Conservation (phyloP, 2,797 vertebrate species). For the Pteropus rufus region DNA sequence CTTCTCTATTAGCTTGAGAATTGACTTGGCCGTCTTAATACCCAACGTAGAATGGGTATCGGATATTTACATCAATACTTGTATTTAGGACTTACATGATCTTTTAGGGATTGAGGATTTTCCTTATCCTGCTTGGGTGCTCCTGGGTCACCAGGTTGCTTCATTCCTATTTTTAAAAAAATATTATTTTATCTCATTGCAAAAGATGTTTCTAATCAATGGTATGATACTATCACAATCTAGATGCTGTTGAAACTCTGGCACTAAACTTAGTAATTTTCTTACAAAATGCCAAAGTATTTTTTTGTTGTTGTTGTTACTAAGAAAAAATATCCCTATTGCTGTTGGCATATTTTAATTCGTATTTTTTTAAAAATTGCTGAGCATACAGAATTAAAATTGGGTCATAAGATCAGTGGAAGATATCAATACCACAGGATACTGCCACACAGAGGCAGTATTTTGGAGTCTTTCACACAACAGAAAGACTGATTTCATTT, state of each 20-base stretch:
- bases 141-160: not conserved
- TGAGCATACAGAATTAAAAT: not conserved
- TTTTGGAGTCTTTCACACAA: not conserved
- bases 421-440: not conserved
- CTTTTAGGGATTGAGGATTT: not conserved
- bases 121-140: not conserved
- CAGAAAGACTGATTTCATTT: not conserved
- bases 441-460: not conserved
- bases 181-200: not conserved
- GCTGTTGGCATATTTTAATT: not conserved
- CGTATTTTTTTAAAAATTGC: not conserved
- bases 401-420: not conserved
- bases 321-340: not conserved
- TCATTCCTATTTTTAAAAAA: not conserved
- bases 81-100: not conserved
- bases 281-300: no score
- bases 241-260: not conserved
- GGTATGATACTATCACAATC: not conserved
- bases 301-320: not conserved
- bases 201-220: not conserved
- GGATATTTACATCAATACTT: not conserved
- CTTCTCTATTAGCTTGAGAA: not conserved
- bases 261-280: no score
- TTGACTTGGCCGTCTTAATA: not conserved
- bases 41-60: not conserved